Evolutionary conservation across 2,888 invertebrate genomes (phyloP).

Genomic region (Andrena dorsata): DNA sequence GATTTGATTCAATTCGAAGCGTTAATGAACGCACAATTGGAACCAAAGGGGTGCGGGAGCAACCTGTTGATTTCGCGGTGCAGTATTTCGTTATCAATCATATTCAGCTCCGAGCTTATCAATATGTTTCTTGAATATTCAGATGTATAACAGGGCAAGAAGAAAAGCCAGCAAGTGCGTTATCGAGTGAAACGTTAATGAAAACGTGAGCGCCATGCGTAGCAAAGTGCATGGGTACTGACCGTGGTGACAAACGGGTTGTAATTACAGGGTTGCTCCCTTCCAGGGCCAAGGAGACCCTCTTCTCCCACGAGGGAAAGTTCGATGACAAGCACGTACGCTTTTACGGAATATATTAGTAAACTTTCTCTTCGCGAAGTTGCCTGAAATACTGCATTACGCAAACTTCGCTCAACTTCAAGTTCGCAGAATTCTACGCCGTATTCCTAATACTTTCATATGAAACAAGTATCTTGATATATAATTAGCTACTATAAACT

Average conservation of each 20-base stretch:
- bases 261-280: slow-evolving; percentile 66
- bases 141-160: background rate
- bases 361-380: slow-evolving; percentile 16
- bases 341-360: background rate
- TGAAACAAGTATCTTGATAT: background rate
- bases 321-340: slow-evolving; percentile 14
- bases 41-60: slow-evolving; percentile 7
- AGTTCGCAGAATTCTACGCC: background rate
- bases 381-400: background rate
- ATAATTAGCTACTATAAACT: too few species aligned
- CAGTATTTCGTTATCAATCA: background rate
- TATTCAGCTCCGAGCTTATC: background rate
- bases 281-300: slow-evolving; percentile 44
- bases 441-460: background rate
- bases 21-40: too few species aligned
- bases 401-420: background rate
- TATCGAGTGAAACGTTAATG: slow-evolving; percentile 21
- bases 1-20: too few species aligned
- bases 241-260: slow-evolving; percentile 32
- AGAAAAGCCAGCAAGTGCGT: background rate
- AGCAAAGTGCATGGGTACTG: slow-evolving; percentile 24
- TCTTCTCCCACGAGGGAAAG: slow-evolving; percentile 61
- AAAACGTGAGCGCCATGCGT: slow-evolving; percentile 6
- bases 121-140: background rate
- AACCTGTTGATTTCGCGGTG: slow-evolving; percentile 63